Evolutionary conservation across 2,113 vertebrate genomes (phyloP).

Genomic region (Malaclemys terrapin): DNA sequence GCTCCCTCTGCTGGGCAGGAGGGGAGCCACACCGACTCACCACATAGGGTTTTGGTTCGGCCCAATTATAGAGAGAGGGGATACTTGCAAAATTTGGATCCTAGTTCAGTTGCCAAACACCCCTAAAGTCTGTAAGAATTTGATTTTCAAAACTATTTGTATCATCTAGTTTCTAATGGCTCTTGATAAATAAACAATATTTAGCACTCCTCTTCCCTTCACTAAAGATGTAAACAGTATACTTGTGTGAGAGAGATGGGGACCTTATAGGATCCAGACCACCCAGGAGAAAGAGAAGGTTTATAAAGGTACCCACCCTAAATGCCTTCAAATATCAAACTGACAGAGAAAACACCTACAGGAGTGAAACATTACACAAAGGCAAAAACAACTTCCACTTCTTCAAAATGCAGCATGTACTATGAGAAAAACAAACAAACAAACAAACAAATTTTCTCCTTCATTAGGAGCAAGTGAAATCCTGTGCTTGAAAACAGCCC

Average conservation of each 20-base stretch:
- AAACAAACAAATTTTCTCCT: background rate
- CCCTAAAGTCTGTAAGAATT: background rate
- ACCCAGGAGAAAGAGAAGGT: background rate
- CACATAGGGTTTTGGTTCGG: background rate
- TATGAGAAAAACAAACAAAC: background rate
- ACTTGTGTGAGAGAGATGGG: fast-evolving
- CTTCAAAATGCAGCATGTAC: background rate
- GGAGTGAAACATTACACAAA: background rate
- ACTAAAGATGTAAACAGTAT: background rate
- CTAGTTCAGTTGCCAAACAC: fast-evolving
- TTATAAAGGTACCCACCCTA: background rate
- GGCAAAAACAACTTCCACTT: background rate
- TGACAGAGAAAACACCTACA: background rate
- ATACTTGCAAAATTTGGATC: background rate
- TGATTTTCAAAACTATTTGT: background rate
- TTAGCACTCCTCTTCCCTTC: background rate
- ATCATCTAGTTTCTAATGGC: background rate
- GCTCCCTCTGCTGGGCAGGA: too few relatives aligned
- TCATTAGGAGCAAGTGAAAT: slow-evolving; percentile 50
- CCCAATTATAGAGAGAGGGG: background rate
- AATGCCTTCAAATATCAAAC: background rate
- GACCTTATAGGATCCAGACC: background rate
- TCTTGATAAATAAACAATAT: background rate
- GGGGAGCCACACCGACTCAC: too few relatives aligned
- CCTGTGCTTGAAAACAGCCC: slow-evolving; percentile 30